Evolutionary conservation across 2,113 vertebrate species (phyloP).

Genomic region (Shinisaurus crocodilurus): DNA sequence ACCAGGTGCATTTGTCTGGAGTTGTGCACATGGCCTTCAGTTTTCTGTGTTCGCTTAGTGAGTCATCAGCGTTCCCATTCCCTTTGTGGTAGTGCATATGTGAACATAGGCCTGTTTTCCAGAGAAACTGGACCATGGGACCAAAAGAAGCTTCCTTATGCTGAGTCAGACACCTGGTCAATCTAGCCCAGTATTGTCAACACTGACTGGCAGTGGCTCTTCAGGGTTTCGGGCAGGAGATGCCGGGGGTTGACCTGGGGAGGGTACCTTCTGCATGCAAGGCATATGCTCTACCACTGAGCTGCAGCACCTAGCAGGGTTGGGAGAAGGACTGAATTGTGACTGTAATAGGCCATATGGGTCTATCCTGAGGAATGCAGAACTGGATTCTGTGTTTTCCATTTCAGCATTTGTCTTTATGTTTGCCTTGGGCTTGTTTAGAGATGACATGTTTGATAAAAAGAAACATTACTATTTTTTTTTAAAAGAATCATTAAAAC

Average conservation of each 20-base stretch:
- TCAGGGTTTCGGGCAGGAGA: too few relatives aligned
- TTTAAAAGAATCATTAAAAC: slow-evolving; percentile 20
- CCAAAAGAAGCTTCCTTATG: too few relatives aligned
- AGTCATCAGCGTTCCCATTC: not conserved
- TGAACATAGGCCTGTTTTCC: not conserved
- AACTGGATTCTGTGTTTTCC: fast-evolving
- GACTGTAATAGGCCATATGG: not conserved
- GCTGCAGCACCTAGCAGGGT: fast-evolving
- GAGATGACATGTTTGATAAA: not conserved
- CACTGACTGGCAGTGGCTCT: too few relatives aligned
- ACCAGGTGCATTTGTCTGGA: not conserved
- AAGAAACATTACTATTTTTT: slow-evolving; percentile 31
- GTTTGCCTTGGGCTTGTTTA: not conserved
- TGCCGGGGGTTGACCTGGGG: too few relatives aligned
- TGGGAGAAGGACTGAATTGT: not conserved
- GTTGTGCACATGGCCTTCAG: not conserved
- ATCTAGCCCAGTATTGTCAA: too few relatives aligned
- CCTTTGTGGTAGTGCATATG: not conserved
- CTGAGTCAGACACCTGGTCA: too few relatives aligned
- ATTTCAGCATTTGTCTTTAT: not conserved
- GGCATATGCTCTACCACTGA: too few relatives aligned
- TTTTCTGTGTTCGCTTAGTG: not conserved
- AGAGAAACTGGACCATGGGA: fast-evolving
- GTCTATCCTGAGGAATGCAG: not conserved
- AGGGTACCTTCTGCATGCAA: too few relatives aligned